A percentile compares a stretch with the other conserved stretches of the same genome.
These are phyloP conservation scores for Phalacrocorax pelagicus DNA, from an alignment of 2,113 vertebrate genomes.

Conservation along the genomic window DNA sequence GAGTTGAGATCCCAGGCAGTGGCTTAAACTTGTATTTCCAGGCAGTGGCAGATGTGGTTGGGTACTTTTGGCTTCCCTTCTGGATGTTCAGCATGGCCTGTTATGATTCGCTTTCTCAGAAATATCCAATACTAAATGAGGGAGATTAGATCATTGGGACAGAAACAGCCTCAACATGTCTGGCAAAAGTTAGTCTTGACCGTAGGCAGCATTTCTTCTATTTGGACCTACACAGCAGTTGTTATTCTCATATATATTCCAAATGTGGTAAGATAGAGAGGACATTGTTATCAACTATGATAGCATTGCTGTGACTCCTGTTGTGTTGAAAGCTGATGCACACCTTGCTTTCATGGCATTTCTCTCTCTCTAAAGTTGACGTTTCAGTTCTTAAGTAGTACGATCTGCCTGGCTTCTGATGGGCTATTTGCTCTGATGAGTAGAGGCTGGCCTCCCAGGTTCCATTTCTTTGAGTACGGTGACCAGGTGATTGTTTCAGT, in stretches of 20 bases:
- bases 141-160: neutral
- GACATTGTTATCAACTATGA: neutral
- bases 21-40: neutral
- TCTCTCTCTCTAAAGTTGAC: neutral
- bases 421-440: neutral
- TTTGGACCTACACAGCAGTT: neutral
- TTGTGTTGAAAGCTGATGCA: neutral
- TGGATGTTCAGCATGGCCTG: neutral
- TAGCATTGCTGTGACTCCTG: neutral
- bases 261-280: neutral
- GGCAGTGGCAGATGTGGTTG: neutral
- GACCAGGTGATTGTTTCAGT: neutral
- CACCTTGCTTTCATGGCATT: neutral
- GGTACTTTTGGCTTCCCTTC: neutral
- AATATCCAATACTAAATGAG: neutral
- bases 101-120: neutral
- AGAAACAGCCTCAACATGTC: neutral
- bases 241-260: neutral
- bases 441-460: neutral
- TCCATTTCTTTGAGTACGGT: neutral
- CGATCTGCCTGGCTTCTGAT: neutral
- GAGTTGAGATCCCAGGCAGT: neutral
- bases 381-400: neutral
- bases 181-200: neutral
- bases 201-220: rapidly evolving